Evolutionary conservation across 2,797 vertebrate species (phyloP).

Genomic region (Rhinoraja longicauda): DNA sequence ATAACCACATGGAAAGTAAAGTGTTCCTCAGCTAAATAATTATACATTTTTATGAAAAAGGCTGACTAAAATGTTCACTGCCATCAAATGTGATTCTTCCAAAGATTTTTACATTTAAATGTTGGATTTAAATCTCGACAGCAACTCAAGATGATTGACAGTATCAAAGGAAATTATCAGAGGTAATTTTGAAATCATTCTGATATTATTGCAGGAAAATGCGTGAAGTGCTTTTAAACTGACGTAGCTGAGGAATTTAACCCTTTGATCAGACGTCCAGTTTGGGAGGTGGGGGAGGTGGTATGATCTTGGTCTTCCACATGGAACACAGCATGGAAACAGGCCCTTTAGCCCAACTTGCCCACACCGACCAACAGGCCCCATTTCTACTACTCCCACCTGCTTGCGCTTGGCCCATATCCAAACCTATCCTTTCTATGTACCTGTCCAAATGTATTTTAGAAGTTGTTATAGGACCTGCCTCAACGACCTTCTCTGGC

Average conservation of each 20-base stretch:
- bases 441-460: too few relatives aligned
- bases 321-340: too few relatives aligned
- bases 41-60: neutral
- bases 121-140: neutral
- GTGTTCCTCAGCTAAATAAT: neutral
- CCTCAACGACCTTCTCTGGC: too few relatives aligned
- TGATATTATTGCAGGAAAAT: slow-evolving; percentile 11
- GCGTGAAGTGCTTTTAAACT: slow-evolving; percentile 1
- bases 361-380: too few relatives aligned
- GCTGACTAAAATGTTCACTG: neutral
- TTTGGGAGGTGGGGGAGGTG: neutral
- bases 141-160: slow-evolving; percentile 16
- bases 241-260: neutral
- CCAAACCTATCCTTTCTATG: too few relatives aligned
- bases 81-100: neutral
- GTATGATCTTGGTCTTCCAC: neutral
- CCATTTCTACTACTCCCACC: too few relatives aligned
- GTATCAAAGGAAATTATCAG: slow-evolving; percentile 11
- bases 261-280: neutral
- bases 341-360: too few relatives aligned
- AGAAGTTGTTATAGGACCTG: too few relatives aligned
- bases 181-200: slow-evolving; percentile 24
- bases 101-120: slow-evolving; percentile 23
- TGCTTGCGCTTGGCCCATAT: too few relatives aligned
- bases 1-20: neutral